phyloP scores from a whole-genome alignment of 2,888 invertebrate genomes.

The Dromius quadrimaculatus region DNA sequence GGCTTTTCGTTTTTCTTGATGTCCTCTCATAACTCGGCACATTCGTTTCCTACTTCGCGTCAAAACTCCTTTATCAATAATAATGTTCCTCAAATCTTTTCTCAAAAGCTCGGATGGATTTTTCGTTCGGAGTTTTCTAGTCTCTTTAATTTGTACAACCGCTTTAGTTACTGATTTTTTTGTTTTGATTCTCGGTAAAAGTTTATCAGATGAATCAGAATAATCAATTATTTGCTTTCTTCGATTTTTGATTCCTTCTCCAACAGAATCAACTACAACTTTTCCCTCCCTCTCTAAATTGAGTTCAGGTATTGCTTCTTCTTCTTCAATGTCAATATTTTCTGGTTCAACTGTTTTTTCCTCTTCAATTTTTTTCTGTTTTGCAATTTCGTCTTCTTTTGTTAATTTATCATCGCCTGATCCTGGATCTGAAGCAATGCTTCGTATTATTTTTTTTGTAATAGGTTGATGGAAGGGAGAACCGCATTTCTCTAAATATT shows the following conservation, averaged over 20 bases:
- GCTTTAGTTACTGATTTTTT: no score
- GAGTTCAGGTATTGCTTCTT: no score
- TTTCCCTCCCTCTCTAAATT: no score
- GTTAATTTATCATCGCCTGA: conserved; percentile 63
- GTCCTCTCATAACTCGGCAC: conserved; percentile 73
- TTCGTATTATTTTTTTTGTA: conserved; percentile 72
- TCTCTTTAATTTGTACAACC: no score
- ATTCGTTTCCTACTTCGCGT: conserved; percentile 75
- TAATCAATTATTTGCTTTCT: conserved; percentile 43
- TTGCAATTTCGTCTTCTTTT: conserved; percentile 54
- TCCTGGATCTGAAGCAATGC: conserved; percentile 70
- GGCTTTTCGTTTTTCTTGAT: no score
- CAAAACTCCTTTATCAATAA: conserved; percentile 74
- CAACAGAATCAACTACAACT: conserved; percentile 52
- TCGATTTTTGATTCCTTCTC: conserved; percentile 55
- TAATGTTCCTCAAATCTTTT: conserved; percentile 79
- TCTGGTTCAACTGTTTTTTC: conserved; percentile 51
- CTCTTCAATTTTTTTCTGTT: conserved; percentile 46
- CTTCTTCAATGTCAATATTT: no score
- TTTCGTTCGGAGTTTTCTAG: no score
- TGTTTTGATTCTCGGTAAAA: no score
- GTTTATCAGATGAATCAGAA: conserved; percentile 45
- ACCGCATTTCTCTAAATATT: conserved; percentile 66
- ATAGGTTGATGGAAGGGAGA: conserved; percentile 67
- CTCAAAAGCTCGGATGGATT: conserved; percentile 75